Evolutionary conservation across 2,888 invertebrate species (phyloP).

Genomic region (Campoplex nolae): DNA sequence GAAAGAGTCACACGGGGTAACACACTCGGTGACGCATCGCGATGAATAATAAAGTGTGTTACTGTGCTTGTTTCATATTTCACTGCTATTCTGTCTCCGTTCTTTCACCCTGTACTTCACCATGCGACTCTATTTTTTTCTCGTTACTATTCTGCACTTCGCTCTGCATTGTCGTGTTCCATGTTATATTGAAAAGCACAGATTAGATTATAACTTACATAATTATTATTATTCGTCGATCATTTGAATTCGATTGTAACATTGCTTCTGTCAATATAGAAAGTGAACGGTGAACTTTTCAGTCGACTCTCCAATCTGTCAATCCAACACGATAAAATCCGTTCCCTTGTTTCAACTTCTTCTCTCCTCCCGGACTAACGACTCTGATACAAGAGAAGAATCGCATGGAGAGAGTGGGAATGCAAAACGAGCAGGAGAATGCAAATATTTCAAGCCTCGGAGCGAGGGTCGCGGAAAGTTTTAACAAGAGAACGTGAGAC

Average conservation of each 20-base stretch:
- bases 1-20: conserved; percentile 24
- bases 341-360: neutral
- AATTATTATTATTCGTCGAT: neutral
- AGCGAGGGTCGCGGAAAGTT: neutral
- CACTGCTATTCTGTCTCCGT: conserved; percentile 12
- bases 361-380: neutral
- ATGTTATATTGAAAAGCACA: neutral
- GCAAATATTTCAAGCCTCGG: neutral
- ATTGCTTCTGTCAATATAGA: neutral
- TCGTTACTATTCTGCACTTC: conserved; percentile 11
- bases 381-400: neutral
- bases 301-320: neutral
- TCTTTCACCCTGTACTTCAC: neutral
- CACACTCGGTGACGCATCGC: conserved; percentile 55
- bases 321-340: neutral
- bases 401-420: neutral
- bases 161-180: neutral
- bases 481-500: neutral
- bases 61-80: conserved; percentile 36
- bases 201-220: neutral
- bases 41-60: conserved; percentile 58
- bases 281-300: neutral
- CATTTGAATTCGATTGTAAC: neutral
- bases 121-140: neutral
- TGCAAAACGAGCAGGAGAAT: neutral